Percentiles rank a stretch among this genome's conserved stretches.
Evolutionary conservation across 2,113 vertebrate species (phyloP).

Genomic region (Percopsis transmontana): DNA sequence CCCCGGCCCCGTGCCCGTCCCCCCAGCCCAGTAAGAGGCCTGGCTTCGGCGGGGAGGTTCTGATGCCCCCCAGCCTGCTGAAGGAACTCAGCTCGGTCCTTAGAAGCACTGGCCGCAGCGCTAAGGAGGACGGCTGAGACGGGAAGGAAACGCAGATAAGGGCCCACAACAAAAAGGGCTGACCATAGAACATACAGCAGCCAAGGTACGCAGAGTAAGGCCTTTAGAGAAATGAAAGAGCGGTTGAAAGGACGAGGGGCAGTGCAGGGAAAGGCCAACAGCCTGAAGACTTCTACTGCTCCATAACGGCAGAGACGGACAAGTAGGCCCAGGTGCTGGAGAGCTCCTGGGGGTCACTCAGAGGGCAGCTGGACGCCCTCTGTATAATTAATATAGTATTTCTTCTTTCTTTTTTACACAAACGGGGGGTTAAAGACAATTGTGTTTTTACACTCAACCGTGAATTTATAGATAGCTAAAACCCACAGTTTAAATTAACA

Average conservation of each 20-base stretch:
- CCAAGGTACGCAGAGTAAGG: not conserved
- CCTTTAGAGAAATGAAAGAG: no score
- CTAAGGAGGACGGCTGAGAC: slow-evolving; percentile 63
- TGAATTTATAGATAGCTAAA: not conserved
- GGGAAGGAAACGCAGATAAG: slow-evolving; percentile 1
- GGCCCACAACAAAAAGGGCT: not conserved
- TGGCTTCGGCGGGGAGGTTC: slow-evolving; percentile 20
- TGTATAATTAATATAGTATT: not conserved
- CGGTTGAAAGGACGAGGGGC: not conserved
- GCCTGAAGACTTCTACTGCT: no score
- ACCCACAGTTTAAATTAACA: not conserved
- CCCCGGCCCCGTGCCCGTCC: slow-evolving; percentile 7
- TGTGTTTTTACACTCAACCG: no score
- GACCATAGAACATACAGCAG: not conserved
- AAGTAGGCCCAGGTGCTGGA: slow-evolving; percentile 31
- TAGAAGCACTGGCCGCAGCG: slow-evolving; percentile 74
- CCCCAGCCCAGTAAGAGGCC: slow-evolving; percentile 35
- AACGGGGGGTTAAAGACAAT: no score
- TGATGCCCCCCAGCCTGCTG: slow-evolving; percentile 83
- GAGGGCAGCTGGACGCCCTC: slow-evolving; percentile 45
- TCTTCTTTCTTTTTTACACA: not conserved
- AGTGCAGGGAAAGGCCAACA: not conserved
- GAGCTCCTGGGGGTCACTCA: slow-evolving; percentile 31
- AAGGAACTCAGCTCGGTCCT: slow-evolving; percentile 87
- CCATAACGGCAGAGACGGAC: no score